Conservation (phyloP, 1,140 invertebrate genomes). For the Argopecten irradians region DNA sequence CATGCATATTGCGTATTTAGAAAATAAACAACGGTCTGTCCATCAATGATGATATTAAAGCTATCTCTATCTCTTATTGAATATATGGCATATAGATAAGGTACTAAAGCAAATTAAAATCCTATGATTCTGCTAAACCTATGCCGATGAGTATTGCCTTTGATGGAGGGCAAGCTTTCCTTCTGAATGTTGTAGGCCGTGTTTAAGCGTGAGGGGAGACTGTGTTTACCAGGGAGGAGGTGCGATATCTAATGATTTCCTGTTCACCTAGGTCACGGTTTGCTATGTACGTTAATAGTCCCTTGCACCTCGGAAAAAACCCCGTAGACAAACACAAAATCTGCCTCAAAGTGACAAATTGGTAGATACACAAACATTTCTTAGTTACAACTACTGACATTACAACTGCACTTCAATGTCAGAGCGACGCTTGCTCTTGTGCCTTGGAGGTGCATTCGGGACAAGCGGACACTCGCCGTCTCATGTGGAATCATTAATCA, state of each 20-base stretch:
- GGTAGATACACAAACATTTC: not conserved
- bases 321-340: not conserved
- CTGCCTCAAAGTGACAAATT: conserved; percentile 9
- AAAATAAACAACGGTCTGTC: too few species aligned
- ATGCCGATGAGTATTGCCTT: too few species aligned
- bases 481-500: not conserved
- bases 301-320: not conserved
- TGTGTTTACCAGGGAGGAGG: not conserved
- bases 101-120: too few species aligned
- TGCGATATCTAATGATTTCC: not conserved
- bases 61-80: too few species aligned
- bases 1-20: too few species aligned
- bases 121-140: too few species aligned
- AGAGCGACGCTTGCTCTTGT: conserved; percentile 12
- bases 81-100: too few species aligned
- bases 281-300: not conserved
- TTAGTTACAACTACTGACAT: not conserved
- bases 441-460: conserved; percentile 6
- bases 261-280: not conserved
- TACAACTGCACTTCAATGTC: not conserved
- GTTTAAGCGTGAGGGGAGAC: too few species aligned
- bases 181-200: too few species aligned
- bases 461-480: conserved; percentile 19
- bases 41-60: too few species aligned
- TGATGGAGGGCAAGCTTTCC: too few species aligned